Conservation (phyloP, 2,888 invertebrate species). For the Drosophila mulleri region DNA sequence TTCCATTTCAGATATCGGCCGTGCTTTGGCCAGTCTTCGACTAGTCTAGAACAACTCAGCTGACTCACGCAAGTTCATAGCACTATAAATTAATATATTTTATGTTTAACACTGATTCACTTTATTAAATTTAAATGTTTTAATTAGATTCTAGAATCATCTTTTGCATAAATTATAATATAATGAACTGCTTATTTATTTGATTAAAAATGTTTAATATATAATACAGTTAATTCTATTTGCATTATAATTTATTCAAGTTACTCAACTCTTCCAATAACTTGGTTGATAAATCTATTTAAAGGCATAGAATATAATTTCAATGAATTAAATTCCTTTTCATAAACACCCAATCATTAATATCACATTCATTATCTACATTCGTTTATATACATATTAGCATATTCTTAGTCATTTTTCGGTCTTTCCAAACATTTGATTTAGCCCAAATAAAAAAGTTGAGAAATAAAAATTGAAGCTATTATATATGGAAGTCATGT, state of each 20-base stretch:
- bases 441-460: background rate
- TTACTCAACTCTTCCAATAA: background rate
- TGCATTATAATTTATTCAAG: background rate
- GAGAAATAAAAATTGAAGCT: background rate
- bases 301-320: background rate
- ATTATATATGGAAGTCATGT: background rate
- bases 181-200: background rate
- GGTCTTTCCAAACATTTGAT: background rate
- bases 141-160: background rate
- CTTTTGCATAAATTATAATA: background rate
- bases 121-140: background rate
- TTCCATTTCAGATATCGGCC: slow-evolving; percentile 6
- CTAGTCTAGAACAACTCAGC: slow-evolving; percentile 1
- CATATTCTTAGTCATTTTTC: background rate
- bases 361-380: background rate
- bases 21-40: background rate
- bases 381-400: background rate
- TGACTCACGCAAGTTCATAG: slow-evolving; percentile 26
- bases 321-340: background rate
- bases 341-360: background rate
- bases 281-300: background rate
- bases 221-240: background rate
- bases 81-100: background rate
- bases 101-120: background rate
- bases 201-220: background rate